Evolutionary conservation across 2,888 invertebrate species (phyloP).

Genomic region (Drosophila antonietae): DNA sequence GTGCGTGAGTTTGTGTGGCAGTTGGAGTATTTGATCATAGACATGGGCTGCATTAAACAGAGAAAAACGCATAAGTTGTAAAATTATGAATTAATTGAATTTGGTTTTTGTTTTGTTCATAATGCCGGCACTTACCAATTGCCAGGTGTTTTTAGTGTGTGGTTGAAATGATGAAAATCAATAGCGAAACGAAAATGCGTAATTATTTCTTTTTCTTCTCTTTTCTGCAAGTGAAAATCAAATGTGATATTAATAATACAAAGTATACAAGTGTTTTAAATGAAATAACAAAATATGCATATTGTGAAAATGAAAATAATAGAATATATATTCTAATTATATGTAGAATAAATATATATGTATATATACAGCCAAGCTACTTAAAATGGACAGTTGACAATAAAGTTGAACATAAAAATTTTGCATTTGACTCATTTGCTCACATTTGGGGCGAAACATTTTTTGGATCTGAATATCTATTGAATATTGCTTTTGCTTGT

Average conservation of each 20-base stretch:
- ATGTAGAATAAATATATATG: constrained; percentile 4
- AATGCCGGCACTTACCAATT: constrained; percentile 60
- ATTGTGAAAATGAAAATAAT: constrained; percentile 13
- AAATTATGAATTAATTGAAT: constrained; percentile 14
- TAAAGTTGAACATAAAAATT: constrained; percentile 37
- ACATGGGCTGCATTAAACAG: constrained; percentile 47
- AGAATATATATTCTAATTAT: constrained; percentile 14
- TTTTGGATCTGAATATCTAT: constrained; percentile 17
- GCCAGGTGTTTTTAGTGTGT: constrained; percentile 29
- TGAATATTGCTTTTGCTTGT: constrained; percentile 34
- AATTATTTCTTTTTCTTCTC: constrained; percentile 79
- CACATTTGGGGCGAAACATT: constrained; percentile 65
- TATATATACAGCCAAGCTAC: constrained; percentile 63
- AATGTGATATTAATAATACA: constrained; percentile 44
- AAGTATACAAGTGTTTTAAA: constrained; percentile 1
- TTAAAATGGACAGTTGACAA: constrained; percentile 57
- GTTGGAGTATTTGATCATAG: constrained; percentile 57
- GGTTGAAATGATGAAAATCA: constrained; percentile 65
- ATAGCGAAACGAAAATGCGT: constrained; percentile 61
- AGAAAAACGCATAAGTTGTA: constrained; percentile 24
- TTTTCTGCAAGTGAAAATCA: constrained; percentile 70
- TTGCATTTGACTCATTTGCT: constrained; percentile 59
- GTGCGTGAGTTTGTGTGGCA: constrained; percentile 35
- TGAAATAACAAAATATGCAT: constrained; percentile 11
- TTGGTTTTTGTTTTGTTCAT: background rate